A percentile compares a stretch with the other conserved stretches of the same genome.
Evolutionary conservation across 2,888 invertebrate species (phyloP).

Genomic region (Eristalis arbustorum): DNA sequence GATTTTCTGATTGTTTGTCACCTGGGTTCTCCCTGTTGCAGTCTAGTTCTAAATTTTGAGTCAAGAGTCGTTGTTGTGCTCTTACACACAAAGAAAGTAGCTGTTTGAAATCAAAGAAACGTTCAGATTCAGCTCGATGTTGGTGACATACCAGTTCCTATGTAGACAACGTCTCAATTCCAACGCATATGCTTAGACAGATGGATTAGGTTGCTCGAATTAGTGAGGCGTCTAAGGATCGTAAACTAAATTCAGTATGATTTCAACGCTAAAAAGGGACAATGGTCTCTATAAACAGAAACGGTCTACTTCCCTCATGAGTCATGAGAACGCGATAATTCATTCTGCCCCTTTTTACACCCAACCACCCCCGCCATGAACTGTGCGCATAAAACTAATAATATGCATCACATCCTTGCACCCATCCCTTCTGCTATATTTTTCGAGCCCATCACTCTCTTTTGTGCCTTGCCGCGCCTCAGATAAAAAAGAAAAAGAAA

Average conservation of each 20-base stretch:
- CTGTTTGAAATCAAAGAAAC: too few species aligned
- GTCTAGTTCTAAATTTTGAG: too few species aligned
- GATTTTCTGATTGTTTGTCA: too few species aligned
- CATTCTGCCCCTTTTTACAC: neutral
- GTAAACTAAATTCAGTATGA: neutral
- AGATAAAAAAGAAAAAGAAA: conserved; percentile 38
- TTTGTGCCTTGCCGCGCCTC: neutral
- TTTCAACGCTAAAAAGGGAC: neutral
- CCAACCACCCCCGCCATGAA: conserved; percentile 44
- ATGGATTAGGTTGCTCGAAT: too few species aligned
- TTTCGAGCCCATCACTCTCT: neutral
- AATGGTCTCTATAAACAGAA: neutral
- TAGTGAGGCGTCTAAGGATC: too few species aligned
- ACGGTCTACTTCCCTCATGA: neutral
- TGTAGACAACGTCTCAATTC: too few species aligned
- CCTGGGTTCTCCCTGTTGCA: too few species aligned
- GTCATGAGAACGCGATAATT: neutral
- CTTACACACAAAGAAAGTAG: too few species aligned
- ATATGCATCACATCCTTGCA: conserved; percentile 43
- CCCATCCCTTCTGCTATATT: neutral
- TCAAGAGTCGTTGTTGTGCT: too few species aligned
- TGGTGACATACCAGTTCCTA: too few species aligned
- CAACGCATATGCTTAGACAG: too few species aligned
- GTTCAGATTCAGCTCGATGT: too few species aligned
- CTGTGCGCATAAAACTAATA: conserved; percentile 53